These are phyloP conservation scores for Syngnathoides biaculeatus DNA, from an alignment of 2,113 vertebrate genomes.

Conservation along the genomic window DNA sequence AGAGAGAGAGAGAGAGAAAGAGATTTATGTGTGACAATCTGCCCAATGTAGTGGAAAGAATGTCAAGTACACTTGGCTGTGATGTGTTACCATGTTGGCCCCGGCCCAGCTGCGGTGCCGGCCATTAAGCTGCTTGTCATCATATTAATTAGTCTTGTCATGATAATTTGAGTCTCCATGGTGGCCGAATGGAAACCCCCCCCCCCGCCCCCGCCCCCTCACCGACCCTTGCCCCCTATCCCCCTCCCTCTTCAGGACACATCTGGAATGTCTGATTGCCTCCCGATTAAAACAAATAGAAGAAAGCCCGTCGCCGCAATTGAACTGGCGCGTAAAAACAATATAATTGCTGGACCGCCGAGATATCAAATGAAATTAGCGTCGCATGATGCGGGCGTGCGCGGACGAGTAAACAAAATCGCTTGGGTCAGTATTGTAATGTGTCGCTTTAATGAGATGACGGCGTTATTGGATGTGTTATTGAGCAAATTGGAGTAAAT, in stretches of 20 bases:
- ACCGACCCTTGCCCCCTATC: not conserved
- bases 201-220: not conserved
- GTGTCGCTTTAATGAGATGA: not conserved
- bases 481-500: not conserved
- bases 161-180: slow-evolving; percentile 52
- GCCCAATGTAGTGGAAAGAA: slow-evolving; percentile 47
- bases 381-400: slow-evolving; percentile 7
- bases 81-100: slow-evolving; percentile 58
- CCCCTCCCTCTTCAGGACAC: slow-evolving; percentile 49
- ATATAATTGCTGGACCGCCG: slow-evolving; percentile 21
- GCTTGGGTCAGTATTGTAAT: slow-evolving; percentile 5
- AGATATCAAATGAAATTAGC: slow-evolving; percentile 36
- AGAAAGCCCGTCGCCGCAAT: slow-evolving; percentile 32
- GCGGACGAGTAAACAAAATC: slow-evolving; percentile 11
- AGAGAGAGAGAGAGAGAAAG: slow-evolving; percentile 9
- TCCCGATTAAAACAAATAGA: slow-evolving; percentile 59
- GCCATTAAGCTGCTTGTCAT: slow-evolving; percentile 59
- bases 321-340: slow-evolving; percentile 31
- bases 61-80: slow-evolving; percentile 58
- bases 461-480: not conserved
- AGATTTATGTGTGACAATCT: slow-evolving; percentile 31
- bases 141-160: slow-evolving; percentile 64
- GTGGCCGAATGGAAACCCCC: slow-evolving; percentile 35
- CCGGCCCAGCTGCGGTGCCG: slow-evolving; percentile 52
- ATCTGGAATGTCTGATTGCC: slow-evolving; percentile 59